Base-by-base conservation (phyloP, 2,113 vertebrate genomes). In the Neopipo cinnamomea region DNA sequence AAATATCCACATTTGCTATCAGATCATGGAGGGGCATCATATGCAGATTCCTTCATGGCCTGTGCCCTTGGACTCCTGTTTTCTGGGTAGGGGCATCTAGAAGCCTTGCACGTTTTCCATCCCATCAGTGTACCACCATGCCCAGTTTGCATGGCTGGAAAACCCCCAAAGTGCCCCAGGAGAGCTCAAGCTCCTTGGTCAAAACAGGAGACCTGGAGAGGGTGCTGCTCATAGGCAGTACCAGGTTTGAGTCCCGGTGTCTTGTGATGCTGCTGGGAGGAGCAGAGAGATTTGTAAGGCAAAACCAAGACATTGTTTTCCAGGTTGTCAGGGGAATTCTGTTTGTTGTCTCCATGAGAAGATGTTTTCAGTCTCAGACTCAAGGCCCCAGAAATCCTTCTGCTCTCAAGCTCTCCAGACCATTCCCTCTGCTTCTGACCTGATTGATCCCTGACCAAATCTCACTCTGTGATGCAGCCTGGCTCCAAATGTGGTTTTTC, bases 31-130 rank as follows among this genome's bases (percentile, higher is more conserved):
- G 67, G 16, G n/a, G 7, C 63, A 49, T 50, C 70, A 41, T 13
- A 7, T 0, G 0, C 28, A 21, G 37, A 14, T 35, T 62, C 46
- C 23, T 50, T 28, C 2, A 1, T 10, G 44, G 31, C 53, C 55
- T 28, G 9, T 47, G 56, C 10, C 41, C 42, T 70, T 66, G 66
- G 23, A 47, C 2, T 9, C 3, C 30, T 56, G 13, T 22, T 71
- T 67, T 62, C 67, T 80, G 68, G 35, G 15, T 3, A 19, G 33
- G 25, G 30, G 2, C 73, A 6, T 77, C 73, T 42, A 3, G 28
- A 70, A 30, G 30, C 22, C 46, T 9, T 1, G 8, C 13, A 39
- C 30, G 4, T 50, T 22, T 59, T 46, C 62, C 30, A 58, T 9
- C 19, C 47, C 35, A 18, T 27, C 59, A 20, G 11, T 15, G 22